A percentile compares a stretch with the other conserved stretches of the same genome.
Evolutionary conservation across 2,888 invertebrate species (phyloP).

Genomic region (Metellina segmentata): DNA sequence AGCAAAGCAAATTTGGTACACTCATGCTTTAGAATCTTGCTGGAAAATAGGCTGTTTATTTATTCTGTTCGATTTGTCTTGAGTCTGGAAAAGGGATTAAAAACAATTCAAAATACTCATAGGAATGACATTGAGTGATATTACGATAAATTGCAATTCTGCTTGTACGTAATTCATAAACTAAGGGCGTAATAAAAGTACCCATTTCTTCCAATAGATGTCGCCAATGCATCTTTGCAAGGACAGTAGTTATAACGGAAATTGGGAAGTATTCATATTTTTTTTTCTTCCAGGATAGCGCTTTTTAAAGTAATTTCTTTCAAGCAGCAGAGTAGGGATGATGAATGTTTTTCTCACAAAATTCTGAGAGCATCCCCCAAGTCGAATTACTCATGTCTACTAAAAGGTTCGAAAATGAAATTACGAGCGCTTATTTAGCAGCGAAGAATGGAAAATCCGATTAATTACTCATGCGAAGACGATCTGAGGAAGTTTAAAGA

Average conservation of each 20-base stretch:
- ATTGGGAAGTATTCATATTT: no score
- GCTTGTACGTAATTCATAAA: no score
- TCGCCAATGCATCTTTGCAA: not conserved
- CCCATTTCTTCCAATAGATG: slow-evolving; percentile 4
- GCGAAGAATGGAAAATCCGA: slow-evolving; percentile 11
- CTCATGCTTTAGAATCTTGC: no score
- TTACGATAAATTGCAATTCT: no score
- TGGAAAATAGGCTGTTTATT: no score
- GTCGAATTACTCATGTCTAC: slow-evolving; percentile 31
- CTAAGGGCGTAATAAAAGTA: not conserved
- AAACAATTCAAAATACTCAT: no score
- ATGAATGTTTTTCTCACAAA: not conserved
- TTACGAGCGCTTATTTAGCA: slow-evolving; percentile 10
- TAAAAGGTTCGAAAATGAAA: slow-evolving; percentile 20
- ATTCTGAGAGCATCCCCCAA: slow-evolving; percentile 14
- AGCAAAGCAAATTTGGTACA: no score
- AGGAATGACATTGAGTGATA: no score
- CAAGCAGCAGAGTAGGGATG: not conserved
- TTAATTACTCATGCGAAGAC: slow-evolving; percentile 33
- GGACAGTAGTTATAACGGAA: not conserved
- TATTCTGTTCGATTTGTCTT: no score
- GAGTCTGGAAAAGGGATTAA: no score
- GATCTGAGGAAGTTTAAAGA: slow-evolving; percentile 19
- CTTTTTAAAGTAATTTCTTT: not conserved
- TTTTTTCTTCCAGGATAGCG: not conserved